Conservation (phyloP, 2,113 vertebrate genomes). For the Perognathus longimembris region DNA sequence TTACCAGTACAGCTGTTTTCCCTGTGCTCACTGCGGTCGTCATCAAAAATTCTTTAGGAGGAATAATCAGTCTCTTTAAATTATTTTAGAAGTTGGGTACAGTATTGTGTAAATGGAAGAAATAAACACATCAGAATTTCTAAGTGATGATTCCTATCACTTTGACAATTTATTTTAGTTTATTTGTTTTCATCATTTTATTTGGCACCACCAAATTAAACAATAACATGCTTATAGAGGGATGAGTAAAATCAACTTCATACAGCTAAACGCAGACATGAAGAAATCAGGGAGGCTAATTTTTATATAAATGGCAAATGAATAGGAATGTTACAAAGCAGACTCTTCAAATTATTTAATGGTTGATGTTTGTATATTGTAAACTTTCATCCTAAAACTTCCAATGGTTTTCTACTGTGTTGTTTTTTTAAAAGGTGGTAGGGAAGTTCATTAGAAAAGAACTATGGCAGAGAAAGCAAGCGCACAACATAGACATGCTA, state of each 20-base stretch:
- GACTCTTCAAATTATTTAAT: not conserved
- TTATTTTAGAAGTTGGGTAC: slow-evolving; percentile 9
- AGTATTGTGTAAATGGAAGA: slow-evolving; percentile 14
- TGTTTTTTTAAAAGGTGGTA: not conserved
- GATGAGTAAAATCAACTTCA: not conserved
- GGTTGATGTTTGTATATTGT: not conserved
- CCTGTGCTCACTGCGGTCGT: slow-evolving; percentile 49
- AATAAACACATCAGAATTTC: slow-evolving; percentile 25
- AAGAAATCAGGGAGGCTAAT: not conserved
- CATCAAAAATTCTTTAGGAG: not conserved
- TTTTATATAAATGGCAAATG: slow-evolving; percentile 17
- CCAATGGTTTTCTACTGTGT: not conserved
- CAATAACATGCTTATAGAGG: not conserved
- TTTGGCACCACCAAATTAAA: not conserved
- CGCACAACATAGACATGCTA: too few species aligned
- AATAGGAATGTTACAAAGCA: not conserved
- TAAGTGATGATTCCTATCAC: slow-evolving; percentile 16
- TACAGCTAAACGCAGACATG: not conserved
- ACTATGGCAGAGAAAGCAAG: too few species aligned
- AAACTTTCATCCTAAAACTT: not conserved
- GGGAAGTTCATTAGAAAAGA: too few species aligned
- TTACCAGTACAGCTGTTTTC: slow-evolving; percentile 71
- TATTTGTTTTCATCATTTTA: slow-evolving; percentile 38
- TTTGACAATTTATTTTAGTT: not conserved
- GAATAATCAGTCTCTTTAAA: slow-evolving; percentile 47